Evolutionary conservation across 2,113 vertebrate genomes (phyloP).

Genomic region (Abramis brama): DNA sequence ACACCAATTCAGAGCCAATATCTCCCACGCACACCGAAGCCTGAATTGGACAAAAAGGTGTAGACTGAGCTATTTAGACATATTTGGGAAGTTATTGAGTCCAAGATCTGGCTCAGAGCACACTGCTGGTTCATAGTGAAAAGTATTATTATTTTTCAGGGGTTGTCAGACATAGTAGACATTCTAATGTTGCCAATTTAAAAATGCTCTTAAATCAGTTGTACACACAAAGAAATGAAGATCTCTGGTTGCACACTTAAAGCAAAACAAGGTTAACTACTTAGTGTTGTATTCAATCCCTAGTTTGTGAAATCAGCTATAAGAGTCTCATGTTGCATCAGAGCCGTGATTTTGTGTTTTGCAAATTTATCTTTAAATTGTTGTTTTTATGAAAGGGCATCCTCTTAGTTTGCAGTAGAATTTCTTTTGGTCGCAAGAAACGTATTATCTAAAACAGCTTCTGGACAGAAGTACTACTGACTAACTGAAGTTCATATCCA

Average conservation of each 20-base stretch:
- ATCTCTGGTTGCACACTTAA: background rate
- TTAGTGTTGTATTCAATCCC: background rate
- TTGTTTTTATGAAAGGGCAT: background rate
- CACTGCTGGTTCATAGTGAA: background rate
- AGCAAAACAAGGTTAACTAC: background rate
- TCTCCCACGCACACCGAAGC: background rate
- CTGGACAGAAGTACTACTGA: background rate
- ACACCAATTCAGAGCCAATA: conserved; percentile 3
- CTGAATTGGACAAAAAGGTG: background rate
- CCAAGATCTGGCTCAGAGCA: background rate
- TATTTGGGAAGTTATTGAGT: conserved; percentile 4
- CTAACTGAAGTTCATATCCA: background rate
- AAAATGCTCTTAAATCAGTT: background rate
- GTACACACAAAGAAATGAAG: background rate
- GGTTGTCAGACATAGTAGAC: background rate
- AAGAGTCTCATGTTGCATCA: too few relatives aligned
- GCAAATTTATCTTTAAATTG: background rate
- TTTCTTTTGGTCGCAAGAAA: background rate
- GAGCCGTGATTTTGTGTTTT: too few relatives aligned
- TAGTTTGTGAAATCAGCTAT: background rate
- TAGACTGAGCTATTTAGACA: conserved; percentile 17
- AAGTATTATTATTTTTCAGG: conserved; percentile 3
- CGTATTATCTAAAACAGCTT: background rate
- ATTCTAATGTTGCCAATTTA: background rate
- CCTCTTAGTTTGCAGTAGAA: background rate